Percentiles rank a stretch among this genome's conserved stretches.
Conservation (phyloP, 2,113 vertebrate species). For the Takifugu flavidus region DNA sequence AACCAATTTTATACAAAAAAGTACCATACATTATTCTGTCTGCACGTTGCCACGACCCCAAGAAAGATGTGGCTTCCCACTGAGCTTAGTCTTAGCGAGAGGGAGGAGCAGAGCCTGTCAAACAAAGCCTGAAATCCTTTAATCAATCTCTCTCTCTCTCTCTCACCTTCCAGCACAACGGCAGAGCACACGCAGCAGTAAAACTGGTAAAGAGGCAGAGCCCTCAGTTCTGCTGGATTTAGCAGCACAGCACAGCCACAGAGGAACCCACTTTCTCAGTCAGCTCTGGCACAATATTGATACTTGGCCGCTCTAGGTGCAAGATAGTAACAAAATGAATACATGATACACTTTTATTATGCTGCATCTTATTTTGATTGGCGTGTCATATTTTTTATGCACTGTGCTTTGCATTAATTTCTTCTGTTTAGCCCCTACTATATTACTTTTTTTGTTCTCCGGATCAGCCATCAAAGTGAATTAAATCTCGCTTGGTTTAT, state of each 20-base stretch:
- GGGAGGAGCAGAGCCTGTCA: constrained; percentile 43
- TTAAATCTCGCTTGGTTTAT: constrained; percentile 22
- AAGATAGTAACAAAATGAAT: constrained; percentile 39
- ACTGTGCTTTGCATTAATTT: constrained; percentile 33
- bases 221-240: background rate
- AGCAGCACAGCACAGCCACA: constrained; percentile 5
- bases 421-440: constrained; percentile 12
- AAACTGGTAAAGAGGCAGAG: constrained; percentile 56
- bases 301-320: constrained; percentile 30
- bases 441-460: constrained; percentile 34
- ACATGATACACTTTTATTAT: constrained; percentile 23
- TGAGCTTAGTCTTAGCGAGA: constrained; percentile 39
- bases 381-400: constrained; percentile 31
- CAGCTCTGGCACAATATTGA: constrained; percentile 28
- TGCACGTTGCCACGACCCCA: constrained; percentile 21
- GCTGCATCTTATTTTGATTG: constrained; percentile 21
- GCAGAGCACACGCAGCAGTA: constrained; percentile 32
- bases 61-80: constrained; percentile 35
- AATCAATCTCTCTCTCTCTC: constrained; percentile 55
- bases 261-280: constrained; percentile 15
- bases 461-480: constrained; percentile 35
- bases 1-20: constrained; percentile 22
- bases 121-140: constrained; percentile 66
- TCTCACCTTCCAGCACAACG: constrained; percentile 43
- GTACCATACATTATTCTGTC: background rate